Evolutionary conservation across 2,113 vertebrate genomes (phyloP).

Genomic region (Xenus cinereus): DNA sequence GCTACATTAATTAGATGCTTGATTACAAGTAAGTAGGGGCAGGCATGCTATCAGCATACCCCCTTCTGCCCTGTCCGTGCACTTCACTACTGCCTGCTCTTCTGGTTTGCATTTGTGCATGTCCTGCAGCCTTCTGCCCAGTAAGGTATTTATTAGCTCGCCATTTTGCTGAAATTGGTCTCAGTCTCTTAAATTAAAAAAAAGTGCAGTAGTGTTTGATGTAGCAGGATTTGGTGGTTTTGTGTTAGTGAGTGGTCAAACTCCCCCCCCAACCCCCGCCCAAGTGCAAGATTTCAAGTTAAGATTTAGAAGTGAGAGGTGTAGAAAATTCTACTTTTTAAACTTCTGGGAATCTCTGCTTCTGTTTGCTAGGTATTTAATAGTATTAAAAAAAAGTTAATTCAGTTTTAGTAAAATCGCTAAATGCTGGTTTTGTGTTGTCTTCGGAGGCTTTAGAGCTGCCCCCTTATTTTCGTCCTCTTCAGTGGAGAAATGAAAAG

Average conservation of each 20-base stretch:
- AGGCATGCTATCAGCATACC: not conserved
- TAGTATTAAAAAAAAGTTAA: not conserved
- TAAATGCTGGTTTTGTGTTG: not conserved
- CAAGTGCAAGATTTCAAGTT: slow-evolving; percentile 12
- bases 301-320: slow-evolving; percentile 4
- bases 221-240: not conserved
- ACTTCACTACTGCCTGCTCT: not conserved
- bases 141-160: not conserved
- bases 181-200: not conserved
- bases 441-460: slow-evolving; percentile 11
- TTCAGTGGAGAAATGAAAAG: slow-evolving; percentile 51
- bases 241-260: not conserved
- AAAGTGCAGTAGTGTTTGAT: not conserved
- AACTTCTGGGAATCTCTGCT: not conserved
- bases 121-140: not conserved
- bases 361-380: not conserved
- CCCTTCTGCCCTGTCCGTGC: not conserved
- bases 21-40: not conserved
- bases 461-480: slow-evolving; percentile 27
- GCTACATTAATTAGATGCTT: not conserved
- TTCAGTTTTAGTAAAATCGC: not conserved
- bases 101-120: not conserved
- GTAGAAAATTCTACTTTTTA: not conserved
- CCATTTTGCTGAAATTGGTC: not conserved
- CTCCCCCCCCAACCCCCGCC: not conserved